Evolutionary conservation across 1,140 invertebrate genomes (phyloP).

Genomic region (Rhyacophila brunnea): DNA sequence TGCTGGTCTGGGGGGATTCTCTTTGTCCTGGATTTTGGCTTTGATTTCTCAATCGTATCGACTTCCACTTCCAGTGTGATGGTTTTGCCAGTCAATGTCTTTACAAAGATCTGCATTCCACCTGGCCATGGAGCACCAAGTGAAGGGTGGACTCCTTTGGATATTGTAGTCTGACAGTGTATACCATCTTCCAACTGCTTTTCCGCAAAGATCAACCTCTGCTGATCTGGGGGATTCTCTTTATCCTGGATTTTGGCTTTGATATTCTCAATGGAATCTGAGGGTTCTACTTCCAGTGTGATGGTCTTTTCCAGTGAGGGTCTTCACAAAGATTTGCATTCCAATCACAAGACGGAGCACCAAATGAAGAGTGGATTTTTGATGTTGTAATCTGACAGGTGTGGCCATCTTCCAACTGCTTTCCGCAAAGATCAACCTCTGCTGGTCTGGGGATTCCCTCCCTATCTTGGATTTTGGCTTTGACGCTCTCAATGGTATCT

Average conservation of each 20-base stretch:
- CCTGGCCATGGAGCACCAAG: conserved; percentile 64
- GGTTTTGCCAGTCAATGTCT: conserved; percentile 87
- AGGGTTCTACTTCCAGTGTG: conserved; percentile 75
- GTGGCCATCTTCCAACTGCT: conserved; percentile 79
- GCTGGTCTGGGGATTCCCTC: conserved; percentile 72
- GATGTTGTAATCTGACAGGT: conserved; percentile 71
- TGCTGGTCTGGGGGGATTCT: conserved; percentile 74
- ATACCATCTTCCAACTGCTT: conserved; percentile 81
- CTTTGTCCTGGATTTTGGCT: conserved; percentile 74
- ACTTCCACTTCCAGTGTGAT: conserved; percentile 81
- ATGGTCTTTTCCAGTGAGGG: conserved; percentile 68
- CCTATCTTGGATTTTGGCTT: conserved; percentile 75
- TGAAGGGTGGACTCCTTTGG: conserved; percentile 65
- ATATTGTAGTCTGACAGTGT: conserved; percentile 69
- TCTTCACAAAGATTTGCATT: conserved; percentile 79
- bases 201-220: too few relatives aligned
- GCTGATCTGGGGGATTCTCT: too few relatives aligned
- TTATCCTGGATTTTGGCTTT: conserved; percentile 76
- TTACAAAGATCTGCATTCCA: conserved; percentile 83
- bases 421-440: conserved; percentile 75
- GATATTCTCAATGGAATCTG: conserved; percentile 77
- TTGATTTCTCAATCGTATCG: conserved; percentile 79
- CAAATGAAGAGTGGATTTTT: conserved; percentile 64
- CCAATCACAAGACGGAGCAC: conserved; percentile 64
- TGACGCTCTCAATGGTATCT: conserved; percentile 76